Base-by-base conservation (phyloP, 2,797 vertebrate species). In the Mormyrus hasselquistii region DNA sequence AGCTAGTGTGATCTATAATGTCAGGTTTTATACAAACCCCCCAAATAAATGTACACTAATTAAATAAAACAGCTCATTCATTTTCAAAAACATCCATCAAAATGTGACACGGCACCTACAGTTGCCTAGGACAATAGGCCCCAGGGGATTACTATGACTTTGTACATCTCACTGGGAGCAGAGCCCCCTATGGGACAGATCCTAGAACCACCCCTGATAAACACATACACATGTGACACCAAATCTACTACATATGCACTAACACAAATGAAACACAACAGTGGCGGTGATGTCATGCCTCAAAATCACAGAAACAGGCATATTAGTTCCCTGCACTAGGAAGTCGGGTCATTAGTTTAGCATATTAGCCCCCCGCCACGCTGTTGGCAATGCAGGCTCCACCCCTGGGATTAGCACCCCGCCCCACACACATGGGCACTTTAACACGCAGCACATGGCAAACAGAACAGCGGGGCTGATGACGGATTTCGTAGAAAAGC, bases 1-100 rank as follows among this genome's bases (percentile, higher is more conserved):
- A 92, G 92, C 91, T 92, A 93, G 92, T 90, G 49, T 84, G 55
- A 88, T 9, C 86, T 10, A 69, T 69, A 69, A 34, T 34, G 25
- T 34, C 29, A 34, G 25, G 10, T 69, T 73, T 6, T 38, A 53
- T 79, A 86, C 38, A 50, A n/a, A 10, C 62, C 12, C 10, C 53
- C 19, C n/a, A 7, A 82, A 47, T 41, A 44, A 82, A 41, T 82
- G 19, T 69, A 69, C 62, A 69, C 22, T 69, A 22, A 25, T 62
- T 62, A 62, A 62, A 62, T 62, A 69, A 34, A 69, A 69, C 3
- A 69, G 3, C 25, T 34, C 29, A 73, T 73, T 73, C 10, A 38
- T 73, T 73, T 73, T 73, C 65, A 73, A 34, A 73, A 73, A 5
- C 65, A 73, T 73, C 29, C 65, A 73, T 73, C 22, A 73, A 38